Evolutionary conservation across 2,797 vertebrate genomes (phyloP).

Genomic region (Cyclura pinguis): DNA sequence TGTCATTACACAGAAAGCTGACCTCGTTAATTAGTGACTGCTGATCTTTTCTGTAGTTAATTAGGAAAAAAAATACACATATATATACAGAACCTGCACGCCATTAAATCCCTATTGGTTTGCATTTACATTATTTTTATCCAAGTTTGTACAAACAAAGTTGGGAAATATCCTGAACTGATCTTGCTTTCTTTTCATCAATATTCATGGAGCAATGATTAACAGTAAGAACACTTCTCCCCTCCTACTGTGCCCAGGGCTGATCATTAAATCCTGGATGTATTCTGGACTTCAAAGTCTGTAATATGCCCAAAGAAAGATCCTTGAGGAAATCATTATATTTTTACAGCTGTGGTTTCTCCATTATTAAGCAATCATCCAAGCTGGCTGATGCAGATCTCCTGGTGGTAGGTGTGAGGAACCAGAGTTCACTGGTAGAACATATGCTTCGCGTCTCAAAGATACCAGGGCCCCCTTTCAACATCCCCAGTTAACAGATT

Average conservation of each 20-base stretch:
- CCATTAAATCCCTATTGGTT: not conserved
- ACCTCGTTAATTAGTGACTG: constrained; percentile 67
- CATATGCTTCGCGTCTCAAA: not conserved
- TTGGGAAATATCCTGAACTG: not conserved
- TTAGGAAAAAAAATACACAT: not conserved
- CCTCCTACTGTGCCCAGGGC: not conserved
- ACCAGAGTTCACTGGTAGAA: not conserved
- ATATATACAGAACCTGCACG: constrained; percentile 26
- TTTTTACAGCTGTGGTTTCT: not conserved
- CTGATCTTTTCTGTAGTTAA: constrained; percentile 64
- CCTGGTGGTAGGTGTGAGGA: not conserved
- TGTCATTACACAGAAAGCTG: constrained; percentile 44
- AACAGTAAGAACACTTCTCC: no score
- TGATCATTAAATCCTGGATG: not conserved
- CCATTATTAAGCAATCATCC: not conserved
- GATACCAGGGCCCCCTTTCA: not conserved
- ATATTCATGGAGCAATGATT: not conserved
- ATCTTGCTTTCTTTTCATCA: not conserved
- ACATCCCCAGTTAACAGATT: not conserved
- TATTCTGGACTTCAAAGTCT: not conserved
- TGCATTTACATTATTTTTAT: not conserved
- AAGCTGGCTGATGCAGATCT: no score
- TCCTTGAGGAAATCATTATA: not conserved
- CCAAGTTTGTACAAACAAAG: not conserved
- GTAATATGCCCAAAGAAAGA: not conserved